Evolutionary conservation across 2,888 invertebrate genomes (phyloP).

Genomic region (Drosophila subsilvestris): DNA sequence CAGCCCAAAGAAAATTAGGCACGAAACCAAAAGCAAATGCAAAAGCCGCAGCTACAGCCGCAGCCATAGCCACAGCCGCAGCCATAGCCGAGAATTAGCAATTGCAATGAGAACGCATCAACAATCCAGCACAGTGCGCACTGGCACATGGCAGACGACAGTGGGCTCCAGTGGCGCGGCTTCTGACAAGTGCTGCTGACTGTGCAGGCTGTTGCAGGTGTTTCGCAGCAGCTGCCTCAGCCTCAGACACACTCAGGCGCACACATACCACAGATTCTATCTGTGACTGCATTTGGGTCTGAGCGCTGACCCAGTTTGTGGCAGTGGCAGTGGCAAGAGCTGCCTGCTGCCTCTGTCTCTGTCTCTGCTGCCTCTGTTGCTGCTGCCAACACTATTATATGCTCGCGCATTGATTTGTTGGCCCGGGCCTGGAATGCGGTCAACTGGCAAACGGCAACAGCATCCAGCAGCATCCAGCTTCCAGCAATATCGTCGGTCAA

Average conservation of each 20-base stretch:
- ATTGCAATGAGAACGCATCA: constrained; percentile 66
- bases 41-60: constrained; percentile 37
- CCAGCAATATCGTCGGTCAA: constrained; percentile 59
- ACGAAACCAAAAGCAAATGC: constrained; percentile 47
- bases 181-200: constrained; percentile 24
- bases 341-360: constrained; percentile 27
- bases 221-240: constrained; percentile 47
- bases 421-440: constrained; percentile 66
- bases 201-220: constrained; percentile 46
- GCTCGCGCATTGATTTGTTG: constrained; percentile 72
- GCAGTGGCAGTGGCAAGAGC: constrained; percentile 49
- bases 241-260: constrained; percentile 7
- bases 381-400: constrained; percentile 60
- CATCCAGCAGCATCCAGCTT: constrained; percentile 24
- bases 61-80: not conserved
- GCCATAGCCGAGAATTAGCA: constrained; percentile 51
- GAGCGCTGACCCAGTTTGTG: constrained; percentile 46
- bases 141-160: not conserved
- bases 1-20: constrained; percentile 64
- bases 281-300: constrained; percentile 43
- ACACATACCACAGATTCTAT: constrained; percentile 19
- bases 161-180: not conserved
- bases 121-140: constrained; percentile 15
- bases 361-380: constrained; percentile 27
- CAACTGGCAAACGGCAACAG: constrained; percentile 55